Evolutionary conservation across 2,113 vertebrate genomes (phyloP), one percentile per base, ranked within the genome.

Genomic region (Polypterus senegalus): DNA sequence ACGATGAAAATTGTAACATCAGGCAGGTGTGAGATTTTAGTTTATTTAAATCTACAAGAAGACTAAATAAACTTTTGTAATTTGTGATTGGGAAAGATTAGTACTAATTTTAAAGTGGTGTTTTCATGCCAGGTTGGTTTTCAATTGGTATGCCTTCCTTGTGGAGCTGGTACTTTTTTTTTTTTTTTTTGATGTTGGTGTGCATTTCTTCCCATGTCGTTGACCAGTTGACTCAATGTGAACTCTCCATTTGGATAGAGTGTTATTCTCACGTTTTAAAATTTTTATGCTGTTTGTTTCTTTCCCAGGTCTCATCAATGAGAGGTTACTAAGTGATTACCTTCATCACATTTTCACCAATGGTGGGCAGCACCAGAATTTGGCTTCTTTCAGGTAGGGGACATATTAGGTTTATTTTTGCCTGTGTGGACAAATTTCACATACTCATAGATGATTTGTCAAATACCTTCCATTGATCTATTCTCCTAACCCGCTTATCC

Each of bases 281-380:
- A 54, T 63, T 76, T 47, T 46, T 49, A 45, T 58, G 54, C 45
- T 5, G 10, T 6, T 47, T 63, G 61, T 77, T 10, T 58, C 71
- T 62, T 63, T 52, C 68, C 46, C 71, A 99, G 95, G 96, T 49
- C 91, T 98, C 0, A 91, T 95, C 56, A 92, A 88, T 3, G 93
- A 96, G 81, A 92, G 89, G 72, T 73, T 98, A 57, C 81, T 98
- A 72, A 90, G 88, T 60, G 90, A 96, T 74, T 99, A 92, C 66
- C 83, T 99, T 54, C 81, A 93, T 49, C 90, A 84, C 0, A 57
- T 97, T 63, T 99, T 99, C 63, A 83, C 90, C 63, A 77, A 51
- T 55, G 77, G 83, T 61, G 86, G 77, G 9, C 76, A 58, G 8
- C 76, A 61, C 47, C 78, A 85, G 9, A 60, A 80, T 0, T 69